Conservation (phyloP, 2,797 vertebrate genomes). For the Enteromius viviparus region DNA sequence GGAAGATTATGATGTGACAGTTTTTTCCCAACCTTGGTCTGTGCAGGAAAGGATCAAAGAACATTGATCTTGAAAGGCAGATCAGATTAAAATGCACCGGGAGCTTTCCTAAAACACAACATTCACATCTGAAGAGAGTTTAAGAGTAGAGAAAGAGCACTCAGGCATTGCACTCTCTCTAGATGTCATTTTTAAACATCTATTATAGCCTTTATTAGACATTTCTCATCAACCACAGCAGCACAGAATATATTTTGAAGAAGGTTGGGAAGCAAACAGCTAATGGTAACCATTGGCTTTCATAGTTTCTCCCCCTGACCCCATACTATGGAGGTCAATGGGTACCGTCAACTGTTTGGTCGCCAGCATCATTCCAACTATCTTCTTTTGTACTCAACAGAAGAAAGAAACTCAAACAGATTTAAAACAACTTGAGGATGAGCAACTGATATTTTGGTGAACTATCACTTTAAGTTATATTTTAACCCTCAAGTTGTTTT, state of each 20-base stretch:
- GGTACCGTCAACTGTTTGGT: background rate
- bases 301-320: background rate
- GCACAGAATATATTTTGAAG: background rate
- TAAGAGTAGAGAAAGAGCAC: background rate
- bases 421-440: background rate
- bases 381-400: background rate
- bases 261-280: background rate
- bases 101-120: background rate
- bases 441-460: background rate
- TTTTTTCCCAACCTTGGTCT: background rate
- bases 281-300: background rate
- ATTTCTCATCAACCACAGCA: background rate
- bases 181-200: background rate
- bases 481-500: too few relatives aligned
- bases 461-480: background rate
- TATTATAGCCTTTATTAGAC: background rate
- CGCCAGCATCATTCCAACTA: background rate
- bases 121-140: background rate
- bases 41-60: conserved; percentile 15
- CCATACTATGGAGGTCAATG: background rate
- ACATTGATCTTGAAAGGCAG: conserved; percentile 9
- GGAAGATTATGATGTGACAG: conserved; percentile 9
- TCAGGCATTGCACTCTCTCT: background rate
- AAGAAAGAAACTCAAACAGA: background rate
- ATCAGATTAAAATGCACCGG: conserved; percentile 15